Evolutionary conservation across 2,888 invertebrate genomes (phyloP).

Genomic region (Dicycla oo): DNA sequence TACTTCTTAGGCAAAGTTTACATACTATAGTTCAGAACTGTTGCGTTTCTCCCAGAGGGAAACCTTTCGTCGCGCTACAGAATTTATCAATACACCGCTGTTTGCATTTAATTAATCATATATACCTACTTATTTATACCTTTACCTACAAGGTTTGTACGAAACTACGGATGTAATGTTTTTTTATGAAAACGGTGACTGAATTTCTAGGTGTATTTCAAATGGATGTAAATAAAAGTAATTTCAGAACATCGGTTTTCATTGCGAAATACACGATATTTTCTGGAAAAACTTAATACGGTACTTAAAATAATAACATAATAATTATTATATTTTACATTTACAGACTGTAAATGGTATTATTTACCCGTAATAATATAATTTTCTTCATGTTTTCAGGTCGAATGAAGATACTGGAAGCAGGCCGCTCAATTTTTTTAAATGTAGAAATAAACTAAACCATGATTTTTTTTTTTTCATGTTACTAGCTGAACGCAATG

Average conservation of each 20-base stretch:
- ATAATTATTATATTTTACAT: neutral
- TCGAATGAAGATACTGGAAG: neutral
- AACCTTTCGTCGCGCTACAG: constrained; percentile 38
- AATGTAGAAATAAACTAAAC: too few species aligned
- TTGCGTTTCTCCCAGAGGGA: constrained; percentile 25
- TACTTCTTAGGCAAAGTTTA: constrained; percentile 21
- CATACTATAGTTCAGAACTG: constrained; percentile 20
- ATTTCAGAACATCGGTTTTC: neutral
- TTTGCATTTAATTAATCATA: constrained; percentile 30
- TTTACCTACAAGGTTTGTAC: neutral
- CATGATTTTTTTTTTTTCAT: too few species aligned
- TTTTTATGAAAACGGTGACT: constrained; percentile 4
- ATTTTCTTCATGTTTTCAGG: neutral
- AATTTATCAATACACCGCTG: constrained; percentile 29
- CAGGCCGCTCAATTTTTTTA: neutral
- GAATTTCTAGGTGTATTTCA: constrained; percentile 28
- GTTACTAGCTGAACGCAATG: too few species aligned
- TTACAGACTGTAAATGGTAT: neutral
- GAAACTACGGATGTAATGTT: constrained; percentile 17
- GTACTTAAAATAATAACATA: too few species aligned
- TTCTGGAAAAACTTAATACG: neutral
- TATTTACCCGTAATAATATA: neutral
- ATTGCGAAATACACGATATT: neutral
- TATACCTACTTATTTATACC: neutral
- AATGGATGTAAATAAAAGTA: neutral